Percentiles rank a stretch among this genome's conserved stretches.
Evolutionary conservation across 2,113 vertebrate genomes (phyloP).

Genomic region (Danionella cerebrum): DNA sequence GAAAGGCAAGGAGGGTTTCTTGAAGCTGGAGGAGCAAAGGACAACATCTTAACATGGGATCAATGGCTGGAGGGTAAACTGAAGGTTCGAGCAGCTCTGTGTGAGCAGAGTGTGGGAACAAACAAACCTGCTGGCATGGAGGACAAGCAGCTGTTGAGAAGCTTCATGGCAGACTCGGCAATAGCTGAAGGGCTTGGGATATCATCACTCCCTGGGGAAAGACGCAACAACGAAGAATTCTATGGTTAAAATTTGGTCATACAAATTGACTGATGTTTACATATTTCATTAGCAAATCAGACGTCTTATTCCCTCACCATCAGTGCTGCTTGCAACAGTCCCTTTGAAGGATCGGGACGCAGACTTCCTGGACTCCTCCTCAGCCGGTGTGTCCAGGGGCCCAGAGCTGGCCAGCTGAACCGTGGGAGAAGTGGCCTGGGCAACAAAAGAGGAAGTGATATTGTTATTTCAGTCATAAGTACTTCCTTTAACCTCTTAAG

Average conservation of each 20-base stretch:
- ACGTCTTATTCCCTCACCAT: too few species aligned
- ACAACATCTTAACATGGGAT: neutral
- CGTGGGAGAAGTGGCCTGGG: constrained; percentile 57
- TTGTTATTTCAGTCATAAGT: neutral
- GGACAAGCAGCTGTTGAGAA: constrained; percentile 79
- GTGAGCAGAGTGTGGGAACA: neutral
- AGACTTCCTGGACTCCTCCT: constrained; percentile 84
- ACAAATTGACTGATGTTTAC: too few species aligned
- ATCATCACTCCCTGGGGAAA: constrained; percentile 77
- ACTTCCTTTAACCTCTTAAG: neutral
- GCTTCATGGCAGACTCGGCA: constrained; percentile 75
- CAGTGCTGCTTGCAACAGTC: constrained; percentile 81
- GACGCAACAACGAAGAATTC: neutral
- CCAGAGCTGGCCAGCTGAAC: constrained; percentile 64
- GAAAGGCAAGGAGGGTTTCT: constrained; percentile 69
- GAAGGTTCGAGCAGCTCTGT: neutral
- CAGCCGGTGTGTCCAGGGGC: constrained; percentile 75
- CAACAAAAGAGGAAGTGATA: neutral
- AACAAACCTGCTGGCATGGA: constrained; percentile 89
- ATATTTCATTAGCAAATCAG: too few species aligned
- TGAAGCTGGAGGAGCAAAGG: constrained; percentile 25
- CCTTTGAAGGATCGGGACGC: constrained; percentile 73
- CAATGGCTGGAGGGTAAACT: neutral
- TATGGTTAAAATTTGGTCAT: too few species aligned
- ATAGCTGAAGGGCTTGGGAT: constrained; percentile 74